Evolutionary conservation across 1,140 invertebrate genomes (phyloP).

Genomic region (Drosophila navojoa): DNA sequence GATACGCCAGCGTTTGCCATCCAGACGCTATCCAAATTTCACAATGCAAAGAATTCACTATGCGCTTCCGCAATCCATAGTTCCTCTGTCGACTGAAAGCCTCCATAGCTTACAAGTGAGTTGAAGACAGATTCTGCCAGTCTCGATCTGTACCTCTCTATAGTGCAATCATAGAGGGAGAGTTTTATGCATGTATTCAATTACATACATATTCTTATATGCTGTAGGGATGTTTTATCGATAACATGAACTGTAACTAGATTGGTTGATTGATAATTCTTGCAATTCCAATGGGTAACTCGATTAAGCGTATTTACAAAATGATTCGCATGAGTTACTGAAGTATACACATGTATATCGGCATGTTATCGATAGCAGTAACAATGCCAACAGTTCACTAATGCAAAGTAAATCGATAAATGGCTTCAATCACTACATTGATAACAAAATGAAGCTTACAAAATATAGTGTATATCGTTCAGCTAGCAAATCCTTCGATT

Average conservation of each 20-base stretch:
- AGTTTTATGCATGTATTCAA: not conserved
- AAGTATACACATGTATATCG: not conserved
- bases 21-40: constrained; percentile 90
- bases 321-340: too few species aligned
- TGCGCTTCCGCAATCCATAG: constrained; percentile 84
- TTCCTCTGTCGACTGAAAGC: constrained; percentile 78
- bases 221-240: not conserved
- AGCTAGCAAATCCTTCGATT: not conserved
- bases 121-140: constrained; percentile 11
- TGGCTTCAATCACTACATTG: not conserved
- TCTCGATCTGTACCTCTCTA: constrained; percentile 18
- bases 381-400: not conserved
- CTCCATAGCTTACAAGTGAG: constrained; percentile 76
- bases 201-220: constrained; percentile 1
- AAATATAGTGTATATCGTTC: not conserved
- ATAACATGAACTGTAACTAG: not conserved
- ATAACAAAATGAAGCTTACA: not conserved
- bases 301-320: not conserved
- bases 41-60: constrained; percentile 91
- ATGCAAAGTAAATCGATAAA: not conserved
- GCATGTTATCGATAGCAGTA: not conserved
- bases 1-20: constrained; percentile 93
- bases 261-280: not conserved
- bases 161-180: not conserved
- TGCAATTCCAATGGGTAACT: not conserved